phyloP scores from a whole-genome alignment of 2,797 vertebrate species.

The Lemur catta region DNA sequence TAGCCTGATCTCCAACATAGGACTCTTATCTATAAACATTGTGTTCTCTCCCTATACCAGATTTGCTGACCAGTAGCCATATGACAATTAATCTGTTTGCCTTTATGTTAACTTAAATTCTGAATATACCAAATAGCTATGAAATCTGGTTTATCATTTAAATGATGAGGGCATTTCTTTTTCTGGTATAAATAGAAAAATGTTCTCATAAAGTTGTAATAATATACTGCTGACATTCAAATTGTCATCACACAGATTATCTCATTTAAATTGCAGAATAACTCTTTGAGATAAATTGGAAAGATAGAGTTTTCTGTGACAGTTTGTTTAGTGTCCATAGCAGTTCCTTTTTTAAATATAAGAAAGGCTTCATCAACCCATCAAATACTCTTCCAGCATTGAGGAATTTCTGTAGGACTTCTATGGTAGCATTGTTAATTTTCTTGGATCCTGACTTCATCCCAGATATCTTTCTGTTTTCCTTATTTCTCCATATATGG shows the following conservation, averaged over 20 bases:
- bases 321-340: neutral
- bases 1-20: neutral
- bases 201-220: constrained; percentile 47
- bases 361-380: neutral
- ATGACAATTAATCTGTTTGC: neutral
- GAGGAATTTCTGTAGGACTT: neutral
- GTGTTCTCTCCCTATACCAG: neutral
- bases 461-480: neutral
- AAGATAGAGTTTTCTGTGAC: neutral
- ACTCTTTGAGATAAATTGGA: neutral
- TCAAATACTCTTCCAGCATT: neutral
- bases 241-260: constrained; percentile 47
- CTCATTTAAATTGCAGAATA: constrained; percentile 60
- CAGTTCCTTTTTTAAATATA: neutral
- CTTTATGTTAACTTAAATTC: constrained; percentile 10
- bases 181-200: constrained; percentile 54
- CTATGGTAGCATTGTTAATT: neutral
- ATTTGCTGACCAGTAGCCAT: neutral
- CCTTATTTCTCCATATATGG: neutral
- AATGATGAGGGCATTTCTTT: neutral
- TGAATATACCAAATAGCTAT: neutral
- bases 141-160: constrained; percentile 38
- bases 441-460: neutral
- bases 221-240: constrained; percentile 60
- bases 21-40: neutral